A percentile compares a stretch with the other conserved stretches of the same genome.
Conservation (phyloP, 2,888 invertebrate genomes). For the Labia minor region DNA sequence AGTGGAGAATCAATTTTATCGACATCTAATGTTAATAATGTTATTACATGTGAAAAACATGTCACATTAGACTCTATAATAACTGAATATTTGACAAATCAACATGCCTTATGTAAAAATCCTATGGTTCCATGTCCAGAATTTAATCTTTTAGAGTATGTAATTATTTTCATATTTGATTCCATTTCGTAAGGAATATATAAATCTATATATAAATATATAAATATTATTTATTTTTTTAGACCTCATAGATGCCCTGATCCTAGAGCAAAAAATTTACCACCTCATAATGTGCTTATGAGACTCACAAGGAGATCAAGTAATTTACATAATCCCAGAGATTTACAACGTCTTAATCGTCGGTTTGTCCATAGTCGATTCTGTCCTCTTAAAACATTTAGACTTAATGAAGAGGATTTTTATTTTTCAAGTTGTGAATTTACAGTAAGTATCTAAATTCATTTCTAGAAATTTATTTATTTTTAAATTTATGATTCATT, state of each 20-base stretch:
- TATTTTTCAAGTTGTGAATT: slow-evolving; percentile 66
- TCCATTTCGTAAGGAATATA: slow-evolving; percentile 15
- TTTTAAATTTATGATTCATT: no score
- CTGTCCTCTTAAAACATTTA: slow-evolving; percentile 61
- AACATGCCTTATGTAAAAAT: slow-evolving; percentile 95
- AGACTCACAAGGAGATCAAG: slow-evolving; percentile 47
- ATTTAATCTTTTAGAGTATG: slow-evolving; percentile 82
- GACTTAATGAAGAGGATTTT: slow-evolving; percentile 57
- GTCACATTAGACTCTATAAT: slow-evolving; percentile 83
- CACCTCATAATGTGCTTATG: slow-evolving; percentile 61
- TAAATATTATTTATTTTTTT: slow-evolving; percentile 29
- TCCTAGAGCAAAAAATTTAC: slow-evolving; percentile 54
- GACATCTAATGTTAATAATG: background rate
- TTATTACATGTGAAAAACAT: slow-evolving; percentile 32
- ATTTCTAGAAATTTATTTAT: no score
- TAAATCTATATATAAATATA: background rate
- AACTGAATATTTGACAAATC: slow-evolving; percentile 91
- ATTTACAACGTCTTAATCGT: slow-evolving; percentile 58
- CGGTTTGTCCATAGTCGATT: slow-evolving; percentile 74
- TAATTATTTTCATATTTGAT: slow-evolving; percentile 29
- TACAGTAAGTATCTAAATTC: slow-evolving; percentile 36
- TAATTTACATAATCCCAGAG: slow-evolving; percentile 41
- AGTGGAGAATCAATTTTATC: slow-evolving; percentile 31
- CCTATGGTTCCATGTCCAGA: slow-evolving; percentile 96
- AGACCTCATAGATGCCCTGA: slow-evolving; percentile 96